phyloP scores from a whole-genome alignment of 2,888 invertebrate genomes.

The Platerodrilus igneus region DNA sequence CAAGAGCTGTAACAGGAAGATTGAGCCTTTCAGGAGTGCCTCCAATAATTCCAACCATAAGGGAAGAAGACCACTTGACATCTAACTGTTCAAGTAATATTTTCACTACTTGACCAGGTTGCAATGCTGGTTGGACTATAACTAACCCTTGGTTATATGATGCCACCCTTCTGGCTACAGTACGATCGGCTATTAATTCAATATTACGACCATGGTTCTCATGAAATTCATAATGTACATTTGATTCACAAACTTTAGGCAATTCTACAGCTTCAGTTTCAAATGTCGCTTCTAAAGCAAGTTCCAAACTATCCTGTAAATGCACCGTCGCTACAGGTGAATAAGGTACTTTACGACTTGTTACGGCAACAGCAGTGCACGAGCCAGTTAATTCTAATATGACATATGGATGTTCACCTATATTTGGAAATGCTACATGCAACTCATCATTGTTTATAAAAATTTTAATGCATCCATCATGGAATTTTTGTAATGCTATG shows the following conservation, averaged over 20 bases:
- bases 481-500: slow-evolving; percentile 68
- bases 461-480: slow-evolving; percentile 65
- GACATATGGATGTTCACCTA: slow-evolving; percentile 64
- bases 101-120: slow-evolving; percentile 36
- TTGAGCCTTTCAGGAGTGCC: slow-evolving; percentile 63
- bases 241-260: slow-evolving; percentile 12
- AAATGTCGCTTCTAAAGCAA: slow-evolving; percentile 49
- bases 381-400: slow-evolving; percentile 79
- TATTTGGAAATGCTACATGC: slow-evolving; percentile 35
- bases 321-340: slow-evolving; percentile 51
- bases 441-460: slow-evolving; percentile 80
- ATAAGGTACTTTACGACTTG: slow-evolving; percentile 56
- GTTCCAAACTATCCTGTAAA: slow-evolving; percentile 59
- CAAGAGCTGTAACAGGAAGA: slow-evolving; percentile 66
- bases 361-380: slow-evolving; percentile 71
- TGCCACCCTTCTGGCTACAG: slow-evolving; percentile 66
- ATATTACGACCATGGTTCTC: slow-evolving; percentile 83
- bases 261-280: slow-evolving; percentile 7
- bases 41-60: slow-evolving; percentile 78
- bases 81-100: slow-evolving; percentile 48
- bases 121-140: slow-evolving; percentile 52
- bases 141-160: slow-evolving; percentile 84
- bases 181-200: slow-evolving; percentile 59
- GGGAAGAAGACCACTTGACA: slow-evolving; percentile 54
- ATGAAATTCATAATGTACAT: slow-evolving; percentile 61